Conservation (phyloP, 2,888 invertebrate species). For the Itoplectis maculator region DNA sequence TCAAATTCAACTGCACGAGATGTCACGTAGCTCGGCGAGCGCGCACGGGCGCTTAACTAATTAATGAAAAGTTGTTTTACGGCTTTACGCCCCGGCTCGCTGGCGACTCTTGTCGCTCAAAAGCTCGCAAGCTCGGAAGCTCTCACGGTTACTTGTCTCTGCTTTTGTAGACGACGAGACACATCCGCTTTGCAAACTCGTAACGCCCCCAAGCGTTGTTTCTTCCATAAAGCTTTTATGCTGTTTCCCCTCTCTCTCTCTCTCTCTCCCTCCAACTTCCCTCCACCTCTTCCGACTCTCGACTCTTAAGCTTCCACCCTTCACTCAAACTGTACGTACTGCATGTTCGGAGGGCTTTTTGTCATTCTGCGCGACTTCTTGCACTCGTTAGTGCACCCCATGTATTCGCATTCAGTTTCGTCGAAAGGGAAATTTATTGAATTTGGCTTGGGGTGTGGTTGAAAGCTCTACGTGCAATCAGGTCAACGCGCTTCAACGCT, state of each 20-base stretch:
- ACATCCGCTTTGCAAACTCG: conserved; percentile 46
- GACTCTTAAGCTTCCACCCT: conserved; percentile 12
- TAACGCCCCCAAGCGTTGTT: conserved; percentile 44
- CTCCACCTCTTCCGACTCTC: neutral
- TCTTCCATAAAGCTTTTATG: conserved; percentile 43
- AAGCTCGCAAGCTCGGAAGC: conserved; percentile 26
- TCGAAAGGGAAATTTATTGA: too few relatives aligned
- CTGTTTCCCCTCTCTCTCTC: neutral
- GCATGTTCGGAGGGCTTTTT: neutral
- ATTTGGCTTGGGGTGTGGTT: too few relatives aligned
- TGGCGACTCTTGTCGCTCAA: neutral
- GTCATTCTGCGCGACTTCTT: neutral
- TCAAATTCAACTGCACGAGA: conserved; percentile 19
- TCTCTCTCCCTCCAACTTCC: neutral
- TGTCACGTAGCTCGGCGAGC: neutral
- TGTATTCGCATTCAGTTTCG: neutral
- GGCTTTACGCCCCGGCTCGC: neutral
- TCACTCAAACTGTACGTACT: neutral
- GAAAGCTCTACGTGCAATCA: too few relatives aligned
- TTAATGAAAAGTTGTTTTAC: conserved; percentile 47
- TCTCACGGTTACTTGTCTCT: conserved; percentile 25
- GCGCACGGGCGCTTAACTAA: conserved; percentile 16
- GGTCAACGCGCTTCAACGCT: too few relatives aligned
- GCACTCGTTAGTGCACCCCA: neutral
- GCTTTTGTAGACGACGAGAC: conserved; percentile 16